Evolutionary conservation across 2,113 vertebrate species (phyloP), one percentile per base, ranked within the genome.

Genomic region (Galeopterus variegatus): DNA sequence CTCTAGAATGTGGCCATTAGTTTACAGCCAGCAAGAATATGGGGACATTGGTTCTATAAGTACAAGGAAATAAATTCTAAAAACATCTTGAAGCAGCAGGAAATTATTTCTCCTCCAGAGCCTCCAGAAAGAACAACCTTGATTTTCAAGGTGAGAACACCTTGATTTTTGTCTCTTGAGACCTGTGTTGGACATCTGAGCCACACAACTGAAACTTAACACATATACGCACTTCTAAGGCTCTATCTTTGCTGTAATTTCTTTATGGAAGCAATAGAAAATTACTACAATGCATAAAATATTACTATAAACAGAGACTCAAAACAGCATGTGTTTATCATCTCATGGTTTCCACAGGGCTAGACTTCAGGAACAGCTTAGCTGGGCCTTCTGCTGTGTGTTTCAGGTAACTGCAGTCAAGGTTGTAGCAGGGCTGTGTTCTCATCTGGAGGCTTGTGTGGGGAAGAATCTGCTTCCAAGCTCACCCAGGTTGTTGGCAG

Each of bases 21-120:
- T 26, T 15, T 6, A 36, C 0, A 28, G 54, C 54, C 10, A 28
- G 56, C 41, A 28, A 48, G 31, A 9, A 62, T 26, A 28, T 18
- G 23, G 19, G 24, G 12, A 48, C 12, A 3, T 3, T 2, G 24
- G 5, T 45, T 50, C n/a, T 24, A 0, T 8, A 56, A n/a, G 15
- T 50, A 6, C 31, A 10, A 10, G 3, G 8, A 48, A 33, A 18
- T 58, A 36, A 23, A 21, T 15, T 31, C 45, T 14, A 1, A 5
- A 9, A 17, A 1, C 9, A 60, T 0, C n/a, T 6, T 6, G 1
- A 75, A 54, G 8, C 26, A 3, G 1, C 14, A 18, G 13, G 7
- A 18, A 19, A 5, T 7, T 1, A 26, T 14, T 18, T 21, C 48
- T 19, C 26, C 12, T 10, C 19, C 24, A 26, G 18, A 23, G 12